Base-by-base conservation (phyloP, 2,113 vertebrate species). In the Todiramphus saurophagus region DNA sequence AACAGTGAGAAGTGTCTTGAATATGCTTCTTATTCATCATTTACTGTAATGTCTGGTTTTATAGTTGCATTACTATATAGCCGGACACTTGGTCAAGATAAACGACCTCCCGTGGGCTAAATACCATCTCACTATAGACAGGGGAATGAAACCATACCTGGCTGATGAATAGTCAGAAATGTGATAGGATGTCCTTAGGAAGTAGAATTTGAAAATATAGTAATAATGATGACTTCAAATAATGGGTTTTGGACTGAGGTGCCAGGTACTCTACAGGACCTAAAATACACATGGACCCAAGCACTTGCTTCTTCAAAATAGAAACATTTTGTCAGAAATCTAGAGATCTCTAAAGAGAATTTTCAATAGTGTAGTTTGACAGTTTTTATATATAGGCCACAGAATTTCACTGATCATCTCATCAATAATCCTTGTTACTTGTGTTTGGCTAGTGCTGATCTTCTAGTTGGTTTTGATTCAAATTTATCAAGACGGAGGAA, bases 141-240 rank as follows among this genome's bases (percentile, higher is more conserved):
- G 27, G 37, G 44, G 10, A 82, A 56, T 41, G 60, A 74, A 77
- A 48, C 0, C 0, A 25, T 27, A 31, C 0, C 0, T 1, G 3
- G 60, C 24, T 39, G 44, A 37, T 51, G 56, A 79, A 48, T 21
- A 93, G 59, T 53, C 28, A 87, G 50, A 93, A 85, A 81, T 51
- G 28, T 55, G 48, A 64, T 13, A 25, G 60, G 56, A 78, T 55
- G 12, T 69, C 25, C 28, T 41, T 70, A 73, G n/a, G 53, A 80
- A 89, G 6, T 41, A 23, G 35, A 82, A 70, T 66, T 46, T 67
- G 51, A 43, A 89, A 79, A 39, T 43, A 21, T 5, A 11, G 6
- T 41, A 48, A 31, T 44, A 67, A 73, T 16, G 20, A 21, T 53
- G 41, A 53, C 4, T 53, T 88, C 9, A 53, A 25, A 79, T 31